These are phyloP conservation scores for Crotalus viridis DNA, from an alignment of 2,113 vertebrate genomes.

Conservation along the genomic window DNA sequence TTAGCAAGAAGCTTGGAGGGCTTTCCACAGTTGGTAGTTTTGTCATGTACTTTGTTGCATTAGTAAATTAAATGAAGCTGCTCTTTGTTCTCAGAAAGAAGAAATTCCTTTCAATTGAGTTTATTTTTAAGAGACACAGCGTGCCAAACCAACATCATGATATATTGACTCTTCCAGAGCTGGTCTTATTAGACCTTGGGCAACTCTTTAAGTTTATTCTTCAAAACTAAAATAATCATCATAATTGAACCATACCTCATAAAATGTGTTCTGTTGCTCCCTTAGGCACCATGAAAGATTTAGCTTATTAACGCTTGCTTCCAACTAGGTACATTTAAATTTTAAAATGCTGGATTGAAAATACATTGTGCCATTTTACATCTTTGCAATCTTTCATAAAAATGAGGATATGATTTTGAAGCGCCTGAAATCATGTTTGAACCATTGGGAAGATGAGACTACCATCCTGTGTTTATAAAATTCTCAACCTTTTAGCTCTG, in stretches of 20 bases:
- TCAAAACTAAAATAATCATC: conserved; percentile 31
- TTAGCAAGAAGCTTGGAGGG: conserved; percentile 9
- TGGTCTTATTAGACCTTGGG: conserved; percentile 30
- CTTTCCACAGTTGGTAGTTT: conserved; percentile 5
- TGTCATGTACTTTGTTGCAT: conserved; percentile 32
- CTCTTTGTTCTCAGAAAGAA: conserved; percentile 7
- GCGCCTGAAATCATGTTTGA: neutral
- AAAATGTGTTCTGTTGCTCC: conserved; percentile 31
- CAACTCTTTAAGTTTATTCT: conserved; percentile 40
- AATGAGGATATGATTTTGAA: neutral
- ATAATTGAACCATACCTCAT: conserved; percentile 30
- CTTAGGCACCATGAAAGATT: conserved; percentile 21
- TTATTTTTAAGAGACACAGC: conserved; percentile 29
- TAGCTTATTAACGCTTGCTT: conserved; percentile 44
- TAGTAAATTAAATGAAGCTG: conserved; percentile 35
- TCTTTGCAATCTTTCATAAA: neutral
- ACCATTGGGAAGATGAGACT: neutral
- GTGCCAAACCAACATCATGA: conserved; percentile 2
- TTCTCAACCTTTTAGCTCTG: neutral
- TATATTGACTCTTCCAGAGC: conserved; percentile 16
- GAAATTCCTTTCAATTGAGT: conserved; percentile 14
- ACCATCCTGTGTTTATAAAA: neutral
- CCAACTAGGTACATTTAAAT: conserved; percentile 30
- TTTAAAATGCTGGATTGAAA: conserved; percentile 44
- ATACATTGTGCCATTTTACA: conserved; percentile 15